A percentile compares a stretch with the other conserved stretches of the same genome.
Conservation (phyloP, 2,888 invertebrate genomes). For the Lamellibrachia columna region DNA sequence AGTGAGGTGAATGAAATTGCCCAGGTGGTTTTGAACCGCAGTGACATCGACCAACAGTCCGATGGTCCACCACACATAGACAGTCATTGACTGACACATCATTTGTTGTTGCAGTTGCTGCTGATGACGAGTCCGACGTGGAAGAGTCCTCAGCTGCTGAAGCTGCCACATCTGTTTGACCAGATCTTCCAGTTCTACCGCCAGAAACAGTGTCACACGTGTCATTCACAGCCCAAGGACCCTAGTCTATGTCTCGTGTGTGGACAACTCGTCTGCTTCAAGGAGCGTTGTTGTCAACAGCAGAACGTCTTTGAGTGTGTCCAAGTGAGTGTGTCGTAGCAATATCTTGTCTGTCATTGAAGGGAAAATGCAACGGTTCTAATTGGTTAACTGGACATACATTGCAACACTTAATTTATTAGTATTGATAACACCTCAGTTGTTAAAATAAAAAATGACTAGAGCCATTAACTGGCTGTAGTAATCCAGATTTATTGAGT, state of each 20-base stretch:
- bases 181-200: slow-evolving; percentile 92
- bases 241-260: slow-evolving; percentile 92
- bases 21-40: too few relatives aligned
- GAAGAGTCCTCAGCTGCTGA: slow-evolving; percentile 86
- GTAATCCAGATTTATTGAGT: too few relatives aligned
- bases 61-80: too few relatives aligned
- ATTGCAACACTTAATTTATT: too few relatives aligned
- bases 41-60: too few relatives aligned
- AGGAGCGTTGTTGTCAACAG: slow-evolving; percentile 69
- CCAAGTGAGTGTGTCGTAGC: slow-evolving; percentile 68
- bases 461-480: too few relatives aligned
- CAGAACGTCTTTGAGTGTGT: slow-evolving; percentile 85
- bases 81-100: neutral
- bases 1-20: too few relatives aligned
- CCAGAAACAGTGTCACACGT: slow-evolving; percentile 86
- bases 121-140: slow-evolving; percentile 57
- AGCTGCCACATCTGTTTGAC: slow-evolving; percentile 90
- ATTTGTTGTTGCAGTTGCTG: slow-evolving; percentile 47
- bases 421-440: too few relatives aligned
- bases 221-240: slow-evolving; percentile 85
- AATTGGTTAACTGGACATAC: too few relatives aligned
- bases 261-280: slow-evolving; percentile 88
- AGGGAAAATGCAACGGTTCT: too few relatives aligned
- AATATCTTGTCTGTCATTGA: too few relatives aligned
- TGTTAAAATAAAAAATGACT: too few relatives aligned